These are phyloP conservation scores for Bombyx huttoni DNA, from an alignment of 2,888 invertebrate species.

Conservation along the genomic window DNA sequence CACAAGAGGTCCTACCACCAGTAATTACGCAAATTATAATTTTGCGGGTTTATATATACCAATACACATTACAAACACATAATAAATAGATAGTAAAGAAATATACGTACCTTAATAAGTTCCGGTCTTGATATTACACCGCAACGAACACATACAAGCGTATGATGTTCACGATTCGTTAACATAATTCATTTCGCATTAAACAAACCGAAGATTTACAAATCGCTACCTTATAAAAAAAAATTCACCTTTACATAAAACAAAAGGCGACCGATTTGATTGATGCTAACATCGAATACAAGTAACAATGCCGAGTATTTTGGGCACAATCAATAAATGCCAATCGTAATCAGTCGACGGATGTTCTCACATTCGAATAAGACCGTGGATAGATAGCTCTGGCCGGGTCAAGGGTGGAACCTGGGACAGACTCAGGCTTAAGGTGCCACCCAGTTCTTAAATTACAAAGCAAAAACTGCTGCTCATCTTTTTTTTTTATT, in stretches of 20 bases:
- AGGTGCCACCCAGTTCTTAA: no score
- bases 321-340: constrained; percentile 16
- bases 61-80: no score
- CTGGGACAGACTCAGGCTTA: background rate
- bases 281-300: constrained; percentile 6
- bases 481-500: no score
- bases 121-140: constrained; percentile 1
- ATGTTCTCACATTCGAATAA: background rate
- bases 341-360: constrained; percentile 15
- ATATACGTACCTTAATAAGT: background rate
- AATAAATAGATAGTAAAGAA: background rate
- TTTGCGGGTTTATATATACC: no score
- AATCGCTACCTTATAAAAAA: no score
- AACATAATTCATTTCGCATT: no score
- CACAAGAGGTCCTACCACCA: no score
- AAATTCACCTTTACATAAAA: constrained; percentile 2
- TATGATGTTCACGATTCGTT: no score
- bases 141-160: no score
- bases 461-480: no score
- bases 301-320: constrained; percentile 4
- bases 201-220: no score
- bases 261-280: constrained; percentile 5
- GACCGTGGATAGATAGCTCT: background rate
- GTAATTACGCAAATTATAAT: no score
- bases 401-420: background rate